Base-by-base conservation (phyloP, 2,888 invertebrate genomes). In the Rotaria macrura region DNA sequence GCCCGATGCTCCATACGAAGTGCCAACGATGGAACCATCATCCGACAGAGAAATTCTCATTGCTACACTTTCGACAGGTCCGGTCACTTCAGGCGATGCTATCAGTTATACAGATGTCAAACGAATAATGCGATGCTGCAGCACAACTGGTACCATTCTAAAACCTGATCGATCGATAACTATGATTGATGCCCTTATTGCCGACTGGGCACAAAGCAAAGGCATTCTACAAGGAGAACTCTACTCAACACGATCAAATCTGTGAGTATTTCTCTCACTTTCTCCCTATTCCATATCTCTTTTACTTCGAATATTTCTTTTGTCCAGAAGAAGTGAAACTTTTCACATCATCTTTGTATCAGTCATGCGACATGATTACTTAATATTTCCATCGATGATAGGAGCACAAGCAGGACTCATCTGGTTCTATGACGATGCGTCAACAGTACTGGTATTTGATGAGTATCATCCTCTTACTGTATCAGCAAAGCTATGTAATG, bases 61-160 rank as follows among this genome's bases (percentile, higher is more conserved):
- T 17, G 65, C 85, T 3, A 85, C 55, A 12, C 49, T 87, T 47
- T 79, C 86, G 88, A 84, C 88, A 12, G 89, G 89, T 25, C 89
- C 89, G 25, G 89, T 89, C 2, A 89, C 89, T 12, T 89, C 89
- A 0, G 87, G 89, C 29, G 89, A 89, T 86, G 88, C 86, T 84
- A 88, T 89, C 5, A 88, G 87, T 34, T 85, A 85, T 40, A 88
- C 88, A 14, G 87, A 89, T 85, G 85, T 72, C 7, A 83, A 85
- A 10, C 87, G 89, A 5, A 87, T 89, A 17, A 89, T 89, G 89
- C 88, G 87, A 84, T 87, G 87, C 14, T 88, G 88, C 85, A 87
- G 87, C 52, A 49, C 83, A 55, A 87, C 87, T 84, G 88, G 84
- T 14, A 29, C 47, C 9, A 85, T 87, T 12, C 54, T 87, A 20